These are phyloP conservation scores for Ryuthela nishihirai DNA, from an alignment of 2,888 invertebrate genomes.

Conservation along the genomic window DNA sequence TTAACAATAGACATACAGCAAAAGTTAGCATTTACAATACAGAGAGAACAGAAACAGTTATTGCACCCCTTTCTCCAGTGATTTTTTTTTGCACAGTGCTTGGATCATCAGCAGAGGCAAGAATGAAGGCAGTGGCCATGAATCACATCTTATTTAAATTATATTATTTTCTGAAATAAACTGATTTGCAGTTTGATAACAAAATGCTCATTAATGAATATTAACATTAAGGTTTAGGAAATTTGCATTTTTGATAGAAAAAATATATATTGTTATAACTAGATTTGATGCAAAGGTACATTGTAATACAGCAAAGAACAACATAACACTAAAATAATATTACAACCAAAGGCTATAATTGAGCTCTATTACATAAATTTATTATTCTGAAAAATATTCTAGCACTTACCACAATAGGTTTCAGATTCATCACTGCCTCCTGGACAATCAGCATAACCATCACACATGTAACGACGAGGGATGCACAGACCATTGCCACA, in stretches of 20 bases:
- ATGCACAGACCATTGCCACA: conserved; percentile 53
- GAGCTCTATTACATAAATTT: not conserved
- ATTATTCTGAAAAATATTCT: not conserved
- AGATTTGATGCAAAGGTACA: not conserved
- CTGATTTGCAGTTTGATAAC: not conserved
- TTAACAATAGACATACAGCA: too few species aligned
- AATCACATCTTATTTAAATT: too few species aligned
- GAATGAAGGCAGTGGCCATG: too few species aligned
- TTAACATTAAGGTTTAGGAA: not conserved
- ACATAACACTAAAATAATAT: too few species aligned
- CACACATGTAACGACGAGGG: conserved; percentile 56
- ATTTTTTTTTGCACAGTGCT: too few species aligned
- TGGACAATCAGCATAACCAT: conserved; percentile 56
- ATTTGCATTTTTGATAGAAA: not conserved
- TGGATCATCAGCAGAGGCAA: too few species aligned
- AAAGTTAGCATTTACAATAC: too few species aligned
- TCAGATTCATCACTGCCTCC: conserved; percentile 56
- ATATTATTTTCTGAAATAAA: too few species aligned
- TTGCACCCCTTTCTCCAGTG: too few species aligned
- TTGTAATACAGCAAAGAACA: not conserved
- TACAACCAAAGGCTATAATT: too few species aligned
- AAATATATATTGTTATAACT: not conserved
- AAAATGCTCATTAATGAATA: not conserved
- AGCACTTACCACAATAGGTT: conserved; percentile 51
- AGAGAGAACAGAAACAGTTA: too few species aligned